A percentile compares a stretch with the other conserved stretches of the same genome.
phyloP scores from a whole-genome alignment of 2,797 vertebrate species.

The Epinephelus awoara region DNA sequence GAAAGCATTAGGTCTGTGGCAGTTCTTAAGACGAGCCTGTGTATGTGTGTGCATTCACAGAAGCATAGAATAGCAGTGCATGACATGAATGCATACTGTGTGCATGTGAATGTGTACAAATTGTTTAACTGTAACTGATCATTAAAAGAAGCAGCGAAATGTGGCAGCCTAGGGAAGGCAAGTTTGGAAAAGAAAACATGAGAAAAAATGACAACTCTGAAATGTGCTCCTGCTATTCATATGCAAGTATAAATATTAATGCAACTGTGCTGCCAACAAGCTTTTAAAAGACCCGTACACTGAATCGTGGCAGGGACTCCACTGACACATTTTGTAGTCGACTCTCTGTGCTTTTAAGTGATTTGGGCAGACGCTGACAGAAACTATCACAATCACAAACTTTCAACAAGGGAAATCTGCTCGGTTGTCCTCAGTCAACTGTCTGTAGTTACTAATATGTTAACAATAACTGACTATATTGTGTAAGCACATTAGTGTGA shows the following conservation, averaged over 20 bases:
- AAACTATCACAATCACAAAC: slow-evolving; percentile 34
- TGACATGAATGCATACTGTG: background rate
- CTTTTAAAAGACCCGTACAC: slow-evolving; percentile 39
- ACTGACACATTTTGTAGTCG: slow-evolving; percentile 13
- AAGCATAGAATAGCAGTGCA: background rate
- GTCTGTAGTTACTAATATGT: slow-evolving; percentile 11
- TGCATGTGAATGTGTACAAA: slow-evolving; percentile 13
- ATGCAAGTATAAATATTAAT: slow-evolving; percentile 62
- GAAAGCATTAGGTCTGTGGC: slow-evolving; percentile 25
- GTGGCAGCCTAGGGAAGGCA: background rate
- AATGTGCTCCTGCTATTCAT: slow-evolving; percentile 33
- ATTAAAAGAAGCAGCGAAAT: slow-evolving; percentile 29
- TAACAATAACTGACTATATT: slow-evolving; percentile 39
- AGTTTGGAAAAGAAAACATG: slow-evolving; percentile 3
- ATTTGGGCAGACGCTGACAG: slow-evolving; percentile 48
- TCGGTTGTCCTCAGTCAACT: background rate
- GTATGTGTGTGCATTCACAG: slow-evolving; percentile 18
- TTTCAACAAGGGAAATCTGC: slow-evolving; percentile 19
- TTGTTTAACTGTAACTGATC: slow-evolving; percentile 20
- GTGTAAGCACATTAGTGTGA: slow-evolving; percentile 20
- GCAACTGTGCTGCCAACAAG: slow-evolving; percentile 42
- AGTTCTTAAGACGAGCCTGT: slow-evolving; percentile 13
- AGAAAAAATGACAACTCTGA: background rate
- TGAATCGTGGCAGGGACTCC: slow-evolving; percentile 23
- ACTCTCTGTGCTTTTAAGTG: slow-evolving; percentile 12